Base-by-base conservation (phyloP, 2,797 vertebrate genomes). In the Eulemur rubriventer region DNA sequence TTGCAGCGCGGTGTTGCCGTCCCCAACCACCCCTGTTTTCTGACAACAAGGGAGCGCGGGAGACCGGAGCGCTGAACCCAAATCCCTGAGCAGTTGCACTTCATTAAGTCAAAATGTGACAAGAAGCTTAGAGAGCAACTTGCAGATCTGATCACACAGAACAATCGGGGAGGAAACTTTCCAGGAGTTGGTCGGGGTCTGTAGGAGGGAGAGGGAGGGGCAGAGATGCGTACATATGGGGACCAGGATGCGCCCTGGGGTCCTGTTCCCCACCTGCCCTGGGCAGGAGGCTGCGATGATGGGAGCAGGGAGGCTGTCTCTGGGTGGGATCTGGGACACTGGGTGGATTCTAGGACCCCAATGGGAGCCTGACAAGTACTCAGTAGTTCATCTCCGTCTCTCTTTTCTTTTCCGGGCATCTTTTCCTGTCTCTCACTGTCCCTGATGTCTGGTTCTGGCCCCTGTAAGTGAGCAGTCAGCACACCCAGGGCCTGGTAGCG, bases 91-190 rank as follows among this genome's bases (percentile, higher is more conserved):
- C 99, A 99, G 99, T 99, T 99, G 99, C 99, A 99, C 99, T 99
- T 99, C 99, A 99, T 99, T 99, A 99, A 99, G 99, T 99, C 99
- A 99, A 99, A 99, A 99, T 99, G 99, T 99, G 99, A 99, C 99
- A 99, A 99, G 99, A 99, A 99, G 99, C 99, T 99, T 99, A 99
- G 99, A 99, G 99, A 99, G 99, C 99, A 99, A 99, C 99, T 99
- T 99, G 99, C 99, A 99, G 99, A 99, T 99, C 99, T 99, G 99
- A 99, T 99, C 99, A 98, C 99, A 99, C 99, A 99, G 99, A 99
- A 99, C 99, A 99, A 99, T 99, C 99, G 98, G 99, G 99, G 99
- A 99, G 99, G 99, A 99, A 99, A 99, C 99, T 99, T 99, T 99
- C 98, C 97, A 96, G 97, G 98, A 98, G 98, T 95, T 5, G 94